Evolutionary conservation across 2,113 vertebrate genomes (phyloP), one percentile per base, ranked within the genome.

Genomic region (Halcyon malimbica): DNA sequence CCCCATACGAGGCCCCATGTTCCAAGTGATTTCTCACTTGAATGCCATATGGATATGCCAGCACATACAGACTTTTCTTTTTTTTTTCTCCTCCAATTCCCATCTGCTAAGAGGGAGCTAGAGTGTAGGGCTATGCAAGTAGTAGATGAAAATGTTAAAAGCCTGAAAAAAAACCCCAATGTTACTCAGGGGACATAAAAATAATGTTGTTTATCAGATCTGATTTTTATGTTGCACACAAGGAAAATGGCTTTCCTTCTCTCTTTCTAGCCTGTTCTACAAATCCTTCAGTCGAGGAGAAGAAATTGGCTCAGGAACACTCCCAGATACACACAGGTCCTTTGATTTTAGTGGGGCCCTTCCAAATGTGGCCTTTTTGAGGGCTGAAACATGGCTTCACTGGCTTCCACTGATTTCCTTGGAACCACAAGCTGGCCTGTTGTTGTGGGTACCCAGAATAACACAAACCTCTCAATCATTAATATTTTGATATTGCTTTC

Each of bases 11-110:
- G 80, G 65, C 95, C 80, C 80, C 65, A 29, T 90, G 91, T 96
- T 97, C 91, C 91, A 94, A 96, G 93, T 94, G 94, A 94, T 95
- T 96, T 94, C 81, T 97, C 96, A 96, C 93, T 96, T 96, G 46
- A 76, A 87, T 87, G 92, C 95, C 95, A 97, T 96, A 96, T 94
- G 95, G 96, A 93, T 93, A 91, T 93, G 93, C 93, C 94, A 94
- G 93, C 93, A 95, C 93, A 93, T 96, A 87, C 87, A 94, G 93
- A 28, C 67, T 87, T 94, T 83, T 94, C 89, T 83, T 46, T 11
- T 46, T 11, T 64, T 71, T 42, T 26, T 31, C 44, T 13, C 20
- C 35, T 95, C 90, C 63, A 73, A 65, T 91, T 91, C 91, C 94
- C 95, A 96, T 96, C 96, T 97, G 96, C 96, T 93, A 25, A 92